These are phyloP conservation scores for Heteromormyrus szaboi DNA, from an alignment of 2,797 vertebrate species.

Conservation along the genomic window DNA sequence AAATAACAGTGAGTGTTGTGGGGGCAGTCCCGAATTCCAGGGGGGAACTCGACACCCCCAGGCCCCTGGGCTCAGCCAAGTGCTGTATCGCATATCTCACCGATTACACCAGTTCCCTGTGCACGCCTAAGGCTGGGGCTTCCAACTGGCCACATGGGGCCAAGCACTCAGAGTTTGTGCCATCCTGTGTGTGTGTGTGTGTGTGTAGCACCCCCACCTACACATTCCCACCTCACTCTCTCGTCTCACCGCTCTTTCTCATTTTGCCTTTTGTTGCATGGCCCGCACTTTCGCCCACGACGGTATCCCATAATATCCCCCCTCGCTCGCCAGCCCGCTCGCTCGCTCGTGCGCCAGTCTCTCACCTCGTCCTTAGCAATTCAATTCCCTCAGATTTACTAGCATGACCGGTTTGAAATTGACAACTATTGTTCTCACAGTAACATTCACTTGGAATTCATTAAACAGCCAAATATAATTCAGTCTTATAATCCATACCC, in stretches of 20 bases:
- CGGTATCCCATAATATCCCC: neutral
- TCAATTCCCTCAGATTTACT: constrained; percentile 11
- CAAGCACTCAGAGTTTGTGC: neutral
- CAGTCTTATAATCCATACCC: neutral
- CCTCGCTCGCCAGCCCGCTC: neutral
- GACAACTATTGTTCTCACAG: constrained; percentile 1
- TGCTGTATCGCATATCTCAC: neutral
- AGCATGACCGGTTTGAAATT: constrained; percentile 11
- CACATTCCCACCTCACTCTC: neutral
- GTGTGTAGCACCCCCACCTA: neutral
- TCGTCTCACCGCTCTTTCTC: neutral
- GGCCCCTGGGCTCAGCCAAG: neutral
- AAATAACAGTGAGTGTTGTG: neutral
- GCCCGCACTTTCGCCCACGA: neutral
- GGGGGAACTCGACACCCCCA: neutral
- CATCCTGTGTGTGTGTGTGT: neutral
- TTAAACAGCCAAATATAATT: constrained; percentile 11
- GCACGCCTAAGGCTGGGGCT: neutral
- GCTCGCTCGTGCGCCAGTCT: neutral
- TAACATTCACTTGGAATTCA: constrained; percentile 1
- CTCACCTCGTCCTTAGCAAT: neutral
- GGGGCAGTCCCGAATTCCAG: neutral
- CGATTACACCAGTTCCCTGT: neutral
- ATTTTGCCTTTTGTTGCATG: neutral
- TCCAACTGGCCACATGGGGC: neutral